Conservation (phyloP, 2,113 vertebrate genomes). For the Plestiodon gilberti region DNA sequence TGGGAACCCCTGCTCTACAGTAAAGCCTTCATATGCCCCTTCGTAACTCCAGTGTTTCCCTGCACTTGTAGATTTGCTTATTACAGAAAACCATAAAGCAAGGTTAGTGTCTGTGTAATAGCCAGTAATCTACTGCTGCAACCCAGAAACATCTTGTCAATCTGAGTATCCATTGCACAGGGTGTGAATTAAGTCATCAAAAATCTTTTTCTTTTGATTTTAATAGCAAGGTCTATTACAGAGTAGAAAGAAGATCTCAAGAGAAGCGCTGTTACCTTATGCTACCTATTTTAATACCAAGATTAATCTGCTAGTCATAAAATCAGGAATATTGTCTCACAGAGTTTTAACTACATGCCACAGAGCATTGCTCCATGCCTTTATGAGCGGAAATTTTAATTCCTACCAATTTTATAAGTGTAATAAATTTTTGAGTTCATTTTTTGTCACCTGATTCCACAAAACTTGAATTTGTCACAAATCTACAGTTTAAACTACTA, state of each 20-base stretch:
- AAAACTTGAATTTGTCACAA: neutral
- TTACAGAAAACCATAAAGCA: neutral
- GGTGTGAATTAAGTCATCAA: slow-evolving; percentile 5
- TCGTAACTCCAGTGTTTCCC: neutral
- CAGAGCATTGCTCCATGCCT: neutral
- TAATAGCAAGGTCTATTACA: neutral
- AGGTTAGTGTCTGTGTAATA: neutral
- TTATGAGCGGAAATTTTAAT: slow-evolving; percentile 2
- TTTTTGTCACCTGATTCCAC: neutral
- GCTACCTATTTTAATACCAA: slow-evolving; percentile 15
- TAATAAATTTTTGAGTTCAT: neutral
- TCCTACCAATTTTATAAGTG: neutral
- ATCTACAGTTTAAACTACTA: neutral
- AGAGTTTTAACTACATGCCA: neutral
- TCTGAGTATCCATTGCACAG: neutral
- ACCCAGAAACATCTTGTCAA: neutral
- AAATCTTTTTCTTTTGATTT: neutral
- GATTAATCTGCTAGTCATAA: slow-evolving; percentile 19
- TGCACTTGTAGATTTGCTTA: neutral
- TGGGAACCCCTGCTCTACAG: neutral
- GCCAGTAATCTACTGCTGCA: neutral
- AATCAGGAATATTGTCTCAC: slow-evolving; percentile 22
- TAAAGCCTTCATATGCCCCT: neutral
- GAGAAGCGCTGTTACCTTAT: neutral
- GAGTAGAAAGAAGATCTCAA: neutral